Conservation (phyloP, 64 coral and sea anemone species). For the Montipora capricornis region DNA sequence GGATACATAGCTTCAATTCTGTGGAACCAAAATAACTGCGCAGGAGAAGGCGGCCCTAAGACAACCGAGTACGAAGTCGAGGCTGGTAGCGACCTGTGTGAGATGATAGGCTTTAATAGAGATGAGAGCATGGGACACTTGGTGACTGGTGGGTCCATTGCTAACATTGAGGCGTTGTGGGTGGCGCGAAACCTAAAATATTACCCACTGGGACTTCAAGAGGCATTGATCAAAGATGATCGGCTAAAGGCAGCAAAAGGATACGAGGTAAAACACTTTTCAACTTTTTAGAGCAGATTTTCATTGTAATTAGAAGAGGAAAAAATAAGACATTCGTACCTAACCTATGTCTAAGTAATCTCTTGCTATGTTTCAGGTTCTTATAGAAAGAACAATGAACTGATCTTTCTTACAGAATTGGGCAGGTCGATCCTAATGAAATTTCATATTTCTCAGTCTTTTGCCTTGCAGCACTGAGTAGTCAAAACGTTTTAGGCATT, state of each 20-base stretch:
- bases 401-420: too few species aligned
- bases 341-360: too few species aligned
- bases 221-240: not conserved
- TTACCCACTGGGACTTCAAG: not conserved
- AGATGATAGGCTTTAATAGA: not conserved
- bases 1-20: conserved; percentile 70
- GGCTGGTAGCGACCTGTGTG: not conserved
- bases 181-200: not conserved
- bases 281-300: too few species aligned
- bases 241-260: not conserved
- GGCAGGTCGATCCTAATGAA: too few species aligned
- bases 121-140: not conserved
- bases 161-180: not conserved
- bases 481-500: too few species aligned
- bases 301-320: too few species aligned
- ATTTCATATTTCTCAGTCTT: too few species aligned
- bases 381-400: too few species aligned
- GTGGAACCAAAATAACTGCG: conserved; percentile 85
- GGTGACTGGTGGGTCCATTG: not conserved
- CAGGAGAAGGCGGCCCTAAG: conserved; percentile 40
- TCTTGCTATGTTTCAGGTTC: too few species aligned
- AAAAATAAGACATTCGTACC: too few species aligned
- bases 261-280: too few species aligned
- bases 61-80: not conserved
- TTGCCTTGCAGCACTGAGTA: too few species aligned